Base-by-base conservation (phyloP, 2,888 invertebrate genomes). In the Ennomos erosarius region DNA sequence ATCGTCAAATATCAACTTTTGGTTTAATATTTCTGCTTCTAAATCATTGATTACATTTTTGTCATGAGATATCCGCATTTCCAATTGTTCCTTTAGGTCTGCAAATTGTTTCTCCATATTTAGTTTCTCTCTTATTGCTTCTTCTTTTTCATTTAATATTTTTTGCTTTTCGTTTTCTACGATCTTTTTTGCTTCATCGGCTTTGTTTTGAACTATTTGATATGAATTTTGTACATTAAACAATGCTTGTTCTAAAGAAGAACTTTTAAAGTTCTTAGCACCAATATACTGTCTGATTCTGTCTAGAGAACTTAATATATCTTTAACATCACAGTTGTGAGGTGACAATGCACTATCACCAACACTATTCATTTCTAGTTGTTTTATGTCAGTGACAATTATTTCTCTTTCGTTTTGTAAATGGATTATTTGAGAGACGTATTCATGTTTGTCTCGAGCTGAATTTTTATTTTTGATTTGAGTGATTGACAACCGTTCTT, bases 81-180 rank as follows among this genome's bases (percentile, higher is more conserved):
- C 75, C 52, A 87, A 74, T 65, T 79, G 78, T 36, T 72, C 64
- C 74, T 82, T 84, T 1, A 89, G 60, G 44, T 80, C 69, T 3
- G 64, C 52, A 16, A 92, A 68, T 67, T 84, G 74, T 55, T 75
- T 78, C 70, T 88, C 85, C 71, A 87, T 74, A 39, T 67, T 69
- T 12, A 77, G 55, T 75, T 75, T 82, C 43, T 87, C 85, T 64
- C 65, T 74, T 36, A 87, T 73, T 10, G 84, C 87, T 51, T 87
- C 84, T 73, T 90, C 90, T 73, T 90, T 90, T 67, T 91, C 91
- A 64, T 67, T 73, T 1, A 80, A 60, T 52, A 88, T 85, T 71
- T 89, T 91, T 71, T 82, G 83, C 72, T 86, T 88, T 72, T 91
- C 91, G 63, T 80, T 84, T 76, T 91, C 90, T 6, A 87, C 81